Evolutionary conservation across 2,888 invertebrate species (phyloP).

Genomic region (Leptura quadrifasciata): DNA sequence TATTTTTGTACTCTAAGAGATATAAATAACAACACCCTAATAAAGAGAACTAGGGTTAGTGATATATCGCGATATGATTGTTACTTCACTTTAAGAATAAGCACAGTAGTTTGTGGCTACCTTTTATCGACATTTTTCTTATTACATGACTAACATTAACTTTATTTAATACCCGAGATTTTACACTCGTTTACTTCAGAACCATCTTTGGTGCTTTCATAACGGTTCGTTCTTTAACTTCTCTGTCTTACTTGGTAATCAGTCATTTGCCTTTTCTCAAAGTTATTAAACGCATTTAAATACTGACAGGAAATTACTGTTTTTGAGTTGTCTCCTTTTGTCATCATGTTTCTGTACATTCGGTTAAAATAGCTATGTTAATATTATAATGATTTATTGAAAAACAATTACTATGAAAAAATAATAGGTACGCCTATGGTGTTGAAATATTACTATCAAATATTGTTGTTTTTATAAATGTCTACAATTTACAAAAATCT

Average conservation of each 20-base stretch:
- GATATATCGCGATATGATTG: slow-evolving; percentile 70
- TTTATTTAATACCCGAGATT: slow-evolving; percentile 62
- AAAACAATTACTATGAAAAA: too few species aligned
- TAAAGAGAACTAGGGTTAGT: slow-evolving; percentile 64
- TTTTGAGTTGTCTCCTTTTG: not conserved
- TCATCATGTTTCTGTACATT: not conserved
- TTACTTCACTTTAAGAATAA: slow-evolving; percentile 68
- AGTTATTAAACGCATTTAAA: not conserved
- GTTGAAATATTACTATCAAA: too few species aligned
- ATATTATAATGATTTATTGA: too few species aligned
- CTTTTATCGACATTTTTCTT: slow-evolving; percentile 66
- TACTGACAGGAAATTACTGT: not conserved
- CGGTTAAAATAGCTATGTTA: not conserved
- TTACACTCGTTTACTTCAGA: slow-evolving; percentile 49
- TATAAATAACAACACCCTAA: slow-evolving; percentile 65
- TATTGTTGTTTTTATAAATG: too few species aligned
- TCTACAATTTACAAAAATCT: too few species aligned
- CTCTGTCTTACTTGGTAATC: not conserved
- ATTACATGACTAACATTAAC: slow-evolving; percentile 63
- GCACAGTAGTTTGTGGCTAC: slow-evolving; percentile 65
- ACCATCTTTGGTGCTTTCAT: slow-evolving; percentile 44
- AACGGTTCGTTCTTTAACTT: not conserved
- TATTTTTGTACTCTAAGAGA: slow-evolving; percentile 71
- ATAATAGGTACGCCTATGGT: too few species aligned
- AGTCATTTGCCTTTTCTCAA: not conserved